phyloP scores from a whole-genome alignment of 2,888 invertebrate genomes.

The Lasioglossum lativentre region DNA sequence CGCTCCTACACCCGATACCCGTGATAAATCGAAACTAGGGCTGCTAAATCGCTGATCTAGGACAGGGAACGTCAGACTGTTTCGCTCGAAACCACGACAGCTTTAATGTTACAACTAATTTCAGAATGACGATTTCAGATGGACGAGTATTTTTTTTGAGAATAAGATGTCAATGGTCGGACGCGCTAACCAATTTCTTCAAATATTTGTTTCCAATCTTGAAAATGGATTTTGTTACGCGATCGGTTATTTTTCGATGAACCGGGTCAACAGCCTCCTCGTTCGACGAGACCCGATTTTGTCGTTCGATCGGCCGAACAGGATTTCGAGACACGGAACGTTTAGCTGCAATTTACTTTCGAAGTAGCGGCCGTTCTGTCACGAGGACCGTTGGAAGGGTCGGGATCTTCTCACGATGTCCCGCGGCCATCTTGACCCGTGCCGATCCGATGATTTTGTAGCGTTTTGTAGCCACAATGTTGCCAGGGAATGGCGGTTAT shows the following conservation, averaged over 20 bases:
- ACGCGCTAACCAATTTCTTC: too few species aligned
- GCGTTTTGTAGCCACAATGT: neutral
- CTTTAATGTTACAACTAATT: neutral
- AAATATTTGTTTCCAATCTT: neutral
- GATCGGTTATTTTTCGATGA: neutral
- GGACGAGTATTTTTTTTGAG: too few species aligned
- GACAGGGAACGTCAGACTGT: neutral
- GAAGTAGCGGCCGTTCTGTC: conserved; percentile 11
- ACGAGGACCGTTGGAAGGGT: conserved; percentile 17
- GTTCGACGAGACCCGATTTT: neutral
- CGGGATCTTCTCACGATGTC: conserved; percentile 26
- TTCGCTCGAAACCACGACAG: neutral
- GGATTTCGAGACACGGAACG: neutral
- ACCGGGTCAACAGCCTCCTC: conserved; percentile 17
- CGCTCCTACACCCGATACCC: neutral
- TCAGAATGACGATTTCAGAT: too few species aligned
- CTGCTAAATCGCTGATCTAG: neutral
- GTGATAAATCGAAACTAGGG: neutral
- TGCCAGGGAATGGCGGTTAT: neutral
- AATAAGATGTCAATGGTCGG: too few species aligned
- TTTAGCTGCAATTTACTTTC: conserved; percentile 15
- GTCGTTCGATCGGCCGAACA: neutral
- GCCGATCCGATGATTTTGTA: neutral
- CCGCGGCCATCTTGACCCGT: neutral
- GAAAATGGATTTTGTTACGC: neutral